Evolutionary conservation across 2,113 vertebrate species (phyloP), one percentile per base, ranked within the genome.

Genomic region (Centropus bengalensis): DNA sequence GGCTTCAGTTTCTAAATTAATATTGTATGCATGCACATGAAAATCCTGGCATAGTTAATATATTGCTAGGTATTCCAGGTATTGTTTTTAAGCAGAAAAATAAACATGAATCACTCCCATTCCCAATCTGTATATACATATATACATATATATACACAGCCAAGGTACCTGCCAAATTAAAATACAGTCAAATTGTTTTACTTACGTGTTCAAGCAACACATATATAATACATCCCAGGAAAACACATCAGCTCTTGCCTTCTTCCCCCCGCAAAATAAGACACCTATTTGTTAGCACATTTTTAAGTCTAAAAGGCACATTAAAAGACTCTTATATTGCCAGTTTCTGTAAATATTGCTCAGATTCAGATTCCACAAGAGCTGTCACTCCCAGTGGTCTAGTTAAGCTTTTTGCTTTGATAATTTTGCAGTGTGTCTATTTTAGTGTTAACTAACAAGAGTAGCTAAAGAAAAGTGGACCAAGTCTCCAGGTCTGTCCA

Each of bases 21-120:
- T 49, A 79, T 49, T 68, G 62, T 62, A 78, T 38, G 94, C 77
- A 89, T 68, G 62, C 44, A 82, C 40, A 58, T 68, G 54, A 93
- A 90, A 92, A 92, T 86, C 62, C 62, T 75, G 62, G 49, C 74
- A 56, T 8, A 86, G 40, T 68, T 89, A 78, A 55, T 95, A 91
- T 44, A 14, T 75, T 58, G 40, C 19, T 68, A 60, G 42, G 19
- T 94, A 69, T 66, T 64, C 17, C 38, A 84, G 69, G 27, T 40
- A 84, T 67, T 88, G 55, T 68, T 93, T 89, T 91, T 77, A 66
- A 91, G 23, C 5, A 27, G 23, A 44, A 40, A 80, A 78, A 14
- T 51, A 79, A 69, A 10, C 16, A 17, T 19, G 55, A 9, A 67
- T 8, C 3, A 23, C 6, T 9, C 6, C 1, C 36, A 36, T 36